Evolutionary conservation across 2,797 vertebrate genomes (phyloP), one percentile per base, ranked within the genome.

Genomic region (Borostomias antarcticus): DNA sequence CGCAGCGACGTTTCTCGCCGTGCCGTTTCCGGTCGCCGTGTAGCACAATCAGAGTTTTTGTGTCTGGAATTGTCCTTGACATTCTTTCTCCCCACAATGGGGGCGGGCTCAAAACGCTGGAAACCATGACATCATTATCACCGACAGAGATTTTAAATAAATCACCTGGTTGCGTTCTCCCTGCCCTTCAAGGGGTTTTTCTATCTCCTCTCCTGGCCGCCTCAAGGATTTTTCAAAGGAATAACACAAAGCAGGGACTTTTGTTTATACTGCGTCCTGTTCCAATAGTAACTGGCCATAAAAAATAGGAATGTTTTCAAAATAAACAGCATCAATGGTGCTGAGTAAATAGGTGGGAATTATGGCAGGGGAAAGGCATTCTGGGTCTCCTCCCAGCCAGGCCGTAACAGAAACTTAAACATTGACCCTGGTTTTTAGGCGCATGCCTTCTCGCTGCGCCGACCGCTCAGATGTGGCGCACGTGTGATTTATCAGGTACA

Each of bases 61-160:
- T 93, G 92, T 91, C 93, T 91, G 91, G 91, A 92, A 91, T 93
- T 92, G 96, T 98, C 96, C 96, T 96, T 97, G 95, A 95, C 95
- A 94, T 95, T 97, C 95, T 93, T 94, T 90, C 91, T 92, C 94
- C 94, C 95, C 93, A 94, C 94, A 93, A 92, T 86, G 90, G 92
- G n/a, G 88, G 93, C 94, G 94, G 93, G 95, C 93, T 87, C 86
- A 86, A 93, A 93, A 94, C 94, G 92, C 94, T 94, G 93, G 93
- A 95, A 95, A 93, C 89, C 91, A 93, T 97, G 96, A 97, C 96
- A 95, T 96, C 95, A 97, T 95, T 92, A 96, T 95, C 95, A 91
- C 90, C 91, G 93, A 94, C 93, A 93, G 92, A 92, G 89, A 85
- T 90, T 94, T 88, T 93, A 95, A 94, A 94, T 93, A 93, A 94